phyloP scores from a whole-genome alignment of 35 echinoderm and acorn worm species.

The Strongylocentrotus purpuratus region DNA sequence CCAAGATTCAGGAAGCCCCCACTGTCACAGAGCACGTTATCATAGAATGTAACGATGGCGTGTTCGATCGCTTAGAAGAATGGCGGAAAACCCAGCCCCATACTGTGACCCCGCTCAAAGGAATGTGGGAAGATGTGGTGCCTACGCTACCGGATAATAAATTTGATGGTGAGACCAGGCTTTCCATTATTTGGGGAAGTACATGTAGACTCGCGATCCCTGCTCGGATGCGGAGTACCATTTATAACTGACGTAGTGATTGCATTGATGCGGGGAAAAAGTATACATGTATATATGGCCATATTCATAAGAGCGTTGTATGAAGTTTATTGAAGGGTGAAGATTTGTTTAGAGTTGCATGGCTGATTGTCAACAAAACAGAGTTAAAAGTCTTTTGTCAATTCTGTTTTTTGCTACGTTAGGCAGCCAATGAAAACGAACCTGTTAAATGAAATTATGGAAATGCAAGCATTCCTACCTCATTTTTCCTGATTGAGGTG shows the following conservation, averaged over 20 bases:
- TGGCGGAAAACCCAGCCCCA: constrained; percentile 86
- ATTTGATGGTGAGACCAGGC: constrained; percentile 84
- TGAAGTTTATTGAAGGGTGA: background rate
- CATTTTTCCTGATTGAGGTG: no score
- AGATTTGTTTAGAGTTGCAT: no score
- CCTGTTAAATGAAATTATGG: no score
- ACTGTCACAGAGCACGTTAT: constrained; percentile 93
- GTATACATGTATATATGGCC: background rate
- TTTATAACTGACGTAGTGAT: background rate
- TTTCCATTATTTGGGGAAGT: background rate
- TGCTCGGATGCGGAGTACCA: background rate
- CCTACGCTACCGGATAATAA: constrained; percentile 81
- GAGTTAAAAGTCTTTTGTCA: no score
- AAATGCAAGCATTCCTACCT: no score
- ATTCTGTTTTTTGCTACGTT: no score
- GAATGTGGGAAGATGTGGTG: constrained; percentile 92
- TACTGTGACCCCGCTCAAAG: constrained; percentile 83
- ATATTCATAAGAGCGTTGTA: background rate
- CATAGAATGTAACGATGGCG: constrained; percentile 95
- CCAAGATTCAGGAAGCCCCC: constrained; percentile 73
- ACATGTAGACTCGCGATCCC: no score
- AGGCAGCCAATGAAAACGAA: no score
- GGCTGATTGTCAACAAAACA: no score
- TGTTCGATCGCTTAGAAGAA: constrained; percentile 82
- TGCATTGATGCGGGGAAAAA: background rate